phyloP scores from a whole-genome alignment of 64 coral and sea anemone species.

The Montipora cactus region DNA sequence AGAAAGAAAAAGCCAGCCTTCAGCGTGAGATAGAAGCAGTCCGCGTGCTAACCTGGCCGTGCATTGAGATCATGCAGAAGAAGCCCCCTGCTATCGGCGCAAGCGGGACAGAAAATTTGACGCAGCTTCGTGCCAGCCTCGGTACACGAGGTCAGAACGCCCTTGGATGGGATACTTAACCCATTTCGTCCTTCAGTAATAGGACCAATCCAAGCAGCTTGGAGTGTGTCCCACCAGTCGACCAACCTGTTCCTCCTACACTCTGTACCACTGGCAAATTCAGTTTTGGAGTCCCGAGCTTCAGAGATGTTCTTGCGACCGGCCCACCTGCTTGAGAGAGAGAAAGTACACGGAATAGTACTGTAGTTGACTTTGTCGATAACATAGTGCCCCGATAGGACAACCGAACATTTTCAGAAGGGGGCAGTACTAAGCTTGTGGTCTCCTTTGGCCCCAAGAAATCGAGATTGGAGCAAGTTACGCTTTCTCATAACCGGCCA shows the following conservation, averaged over 20 bases:
- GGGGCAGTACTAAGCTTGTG: conserved; percentile 4
- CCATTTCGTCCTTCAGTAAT: neutral
- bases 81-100: neutral
- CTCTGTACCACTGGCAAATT: neutral
- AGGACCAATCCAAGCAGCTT: neutral
- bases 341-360: conserved; percentile 19
- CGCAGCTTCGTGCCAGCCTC: neutral
- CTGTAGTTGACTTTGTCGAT: conserved; percentile 37
- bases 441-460: conserved; percentile 52
- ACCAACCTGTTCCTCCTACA: neutral
- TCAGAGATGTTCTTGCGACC: conserved; percentile 38
- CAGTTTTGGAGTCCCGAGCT: neutral
- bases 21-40: neutral
- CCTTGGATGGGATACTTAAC: neutral
- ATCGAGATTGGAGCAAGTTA: conserved; percentile 34
- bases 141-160: neutral
- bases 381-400: conserved; percentile 13
- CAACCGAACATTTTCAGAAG: conserved; percentile 22
- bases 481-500: neutral
- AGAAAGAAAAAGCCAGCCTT: neutral
- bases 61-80: neutral
- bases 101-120: neutral
- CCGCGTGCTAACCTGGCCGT: neutral
- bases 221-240: neutral
- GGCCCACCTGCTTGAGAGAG: neutral